Conservation (phyloP, 2,113 vertebrate genomes). For the Dicrurus megarhynchus region DNA sequence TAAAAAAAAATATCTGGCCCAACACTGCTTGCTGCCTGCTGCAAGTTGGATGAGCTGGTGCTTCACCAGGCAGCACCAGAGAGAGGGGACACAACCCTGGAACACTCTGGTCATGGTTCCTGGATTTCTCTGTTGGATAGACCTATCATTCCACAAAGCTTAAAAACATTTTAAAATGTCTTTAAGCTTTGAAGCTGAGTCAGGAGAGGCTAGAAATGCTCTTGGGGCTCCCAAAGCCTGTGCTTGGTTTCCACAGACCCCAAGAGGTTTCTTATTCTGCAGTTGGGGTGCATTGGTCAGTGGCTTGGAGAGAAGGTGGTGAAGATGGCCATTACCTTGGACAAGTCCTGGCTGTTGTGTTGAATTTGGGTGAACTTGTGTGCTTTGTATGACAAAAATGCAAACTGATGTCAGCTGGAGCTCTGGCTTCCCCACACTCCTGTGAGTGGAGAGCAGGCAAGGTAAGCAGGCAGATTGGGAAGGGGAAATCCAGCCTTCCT, state of each 20-base stretch:
- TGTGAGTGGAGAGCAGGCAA: background rate
- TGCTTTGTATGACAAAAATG: background rate
- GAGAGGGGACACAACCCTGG: background rate
- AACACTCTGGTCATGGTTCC: background rate
- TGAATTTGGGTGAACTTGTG: background rate
- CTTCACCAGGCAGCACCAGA: background rate
- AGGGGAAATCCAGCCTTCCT: background rate
- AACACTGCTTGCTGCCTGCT: background rate
- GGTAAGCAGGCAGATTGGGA: background rate
- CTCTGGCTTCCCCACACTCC: background rate
- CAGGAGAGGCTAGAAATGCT: background rate
- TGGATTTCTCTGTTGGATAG: background rate
- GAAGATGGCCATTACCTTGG: background rate
- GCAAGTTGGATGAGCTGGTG: rapidly evolving
- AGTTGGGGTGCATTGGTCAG: rapidly evolving
- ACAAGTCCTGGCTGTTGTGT: background rate
- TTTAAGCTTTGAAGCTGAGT: background rate
- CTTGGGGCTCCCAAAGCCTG: background rate
- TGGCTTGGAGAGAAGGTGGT: background rate
- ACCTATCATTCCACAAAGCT: background rate
- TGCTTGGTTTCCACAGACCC: background rate
- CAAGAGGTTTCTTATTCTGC: background rate
- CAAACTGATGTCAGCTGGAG: background rate
- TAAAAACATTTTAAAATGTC: background rate
- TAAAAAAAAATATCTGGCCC: rapidly evolving